A percentile compares a stretch with the other conserved stretches of the same genome.
Evolutionary conservation across 92 coral and sea anemone species (phyloP).

Genomic region (Bergia sp.): DNA sequence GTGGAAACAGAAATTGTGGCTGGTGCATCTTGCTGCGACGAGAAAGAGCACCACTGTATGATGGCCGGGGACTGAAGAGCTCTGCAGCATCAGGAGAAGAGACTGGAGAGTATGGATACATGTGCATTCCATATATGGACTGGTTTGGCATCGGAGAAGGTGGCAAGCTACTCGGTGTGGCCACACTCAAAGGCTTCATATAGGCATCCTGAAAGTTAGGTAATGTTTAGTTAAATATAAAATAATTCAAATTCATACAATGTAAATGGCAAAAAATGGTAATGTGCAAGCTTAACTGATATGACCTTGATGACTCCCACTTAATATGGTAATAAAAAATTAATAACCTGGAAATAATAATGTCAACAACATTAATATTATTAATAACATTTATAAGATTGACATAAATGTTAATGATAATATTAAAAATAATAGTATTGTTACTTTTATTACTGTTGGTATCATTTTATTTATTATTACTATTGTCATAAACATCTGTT

Average conservation of each 20-base stretch:
- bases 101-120: slow-evolving; percentile 86
- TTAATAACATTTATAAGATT: too few relatives aligned
- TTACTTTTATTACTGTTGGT: too few relatives aligned
- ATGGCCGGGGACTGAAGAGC: slow-evolving; percentile 77
- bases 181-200: slow-evolving; percentile 61
- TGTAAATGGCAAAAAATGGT: too few relatives aligned
- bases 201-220: slow-evolving; percentile 26
- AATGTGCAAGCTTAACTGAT: too few relatives aligned
- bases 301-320: too few relatives aligned
- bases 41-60: slow-evolving; percentile 72
- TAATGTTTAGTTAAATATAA: neutral
- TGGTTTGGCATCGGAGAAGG: slow-evolving; percentile 81
- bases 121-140: slow-evolving; percentile 69
- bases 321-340: too few relatives aligned
- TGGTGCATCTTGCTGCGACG: slow-evolving; percentile 55
- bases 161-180: slow-evolving; percentile 94
- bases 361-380: too few relatives aligned
- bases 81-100: slow-evolving; percentile 80
- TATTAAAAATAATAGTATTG: too few relatives aligned
- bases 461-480: too few relatives aligned
- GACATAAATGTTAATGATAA: too few relatives aligned
- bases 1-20: slow-evolving; percentile 45
- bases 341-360: too few relatives aligned
- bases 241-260: neutral
- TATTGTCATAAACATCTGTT: too few relatives aligned